Percentiles rank a stretch among this genome's conserved stretches.
Conservation (phyloP, 2,888 invertebrate genomes). For the Ecdyonurus torrentis region DNA sequence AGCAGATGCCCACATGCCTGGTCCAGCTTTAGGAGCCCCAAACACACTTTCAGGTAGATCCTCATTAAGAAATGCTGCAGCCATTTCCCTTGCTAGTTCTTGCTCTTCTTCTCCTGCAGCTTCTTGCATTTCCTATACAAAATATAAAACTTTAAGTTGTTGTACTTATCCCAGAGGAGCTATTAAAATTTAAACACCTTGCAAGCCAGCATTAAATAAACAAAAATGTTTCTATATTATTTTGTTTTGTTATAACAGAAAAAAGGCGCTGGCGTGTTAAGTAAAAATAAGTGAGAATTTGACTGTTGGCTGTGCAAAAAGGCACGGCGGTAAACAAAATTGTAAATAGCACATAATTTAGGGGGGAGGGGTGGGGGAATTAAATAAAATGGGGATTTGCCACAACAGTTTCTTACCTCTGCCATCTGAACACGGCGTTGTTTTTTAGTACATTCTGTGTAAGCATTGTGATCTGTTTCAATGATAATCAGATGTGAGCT, state of each 20-base stretch:
- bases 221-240: not conserved
- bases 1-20: constrained; percentile 90
- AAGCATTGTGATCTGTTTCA: constrained; percentile 97
- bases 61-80: constrained; percentile 89
- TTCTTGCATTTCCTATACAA: constrained; percentile 88
- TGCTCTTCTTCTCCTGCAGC: constrained; percentile 93
- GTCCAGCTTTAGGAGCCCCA: constrained; percentile 91
- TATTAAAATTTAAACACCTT: not conserved
- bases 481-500: constrained; percentile 78
- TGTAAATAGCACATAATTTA: too few species aligned
- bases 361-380: too few species aligned
- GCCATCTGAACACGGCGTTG: constrained; percentile 92
- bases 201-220: not conserved
- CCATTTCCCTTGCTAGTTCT: constrained; percentile 92
- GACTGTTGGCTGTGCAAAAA: too few species aligned
- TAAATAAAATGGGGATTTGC: too few species aligned
- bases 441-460: constrained; percentile 91
- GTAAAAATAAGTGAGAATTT: too few species aligned
- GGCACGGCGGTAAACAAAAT: too few species aligned
- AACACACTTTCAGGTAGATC: constrained; percentile 86
- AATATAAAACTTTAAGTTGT: constrained; percentile 10
- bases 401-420: constrained; percentile 34
- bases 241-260: not conserved
- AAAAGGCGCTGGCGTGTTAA: not conserved
- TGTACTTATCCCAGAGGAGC: not conserved